Conservation (phyloP, 2,888 invertebrate species). For the Bombylius discolor region DNA sequence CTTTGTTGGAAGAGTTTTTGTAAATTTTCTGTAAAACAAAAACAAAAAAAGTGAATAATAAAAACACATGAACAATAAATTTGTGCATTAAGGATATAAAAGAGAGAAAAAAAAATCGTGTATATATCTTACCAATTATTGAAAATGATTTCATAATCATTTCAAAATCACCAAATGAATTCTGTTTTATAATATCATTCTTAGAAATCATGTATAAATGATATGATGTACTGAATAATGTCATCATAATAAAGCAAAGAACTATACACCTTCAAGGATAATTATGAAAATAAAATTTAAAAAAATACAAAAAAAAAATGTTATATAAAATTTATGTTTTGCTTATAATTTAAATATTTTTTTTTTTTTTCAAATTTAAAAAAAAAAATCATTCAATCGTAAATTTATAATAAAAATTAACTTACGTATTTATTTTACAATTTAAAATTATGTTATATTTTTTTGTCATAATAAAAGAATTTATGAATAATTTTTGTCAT, state of each 20-base stretch:
- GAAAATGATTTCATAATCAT: conserved; percentile 27
- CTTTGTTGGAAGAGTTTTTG: conserved; percentile 26
- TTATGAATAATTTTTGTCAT: too few relatives aligned
- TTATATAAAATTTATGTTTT: background rate
- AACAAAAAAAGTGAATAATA: background rate
- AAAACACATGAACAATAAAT: background rate
- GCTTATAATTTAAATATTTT: too few relatives aligned
- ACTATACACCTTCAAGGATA: conserved; percentile 38
- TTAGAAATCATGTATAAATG: conserved; percentile 34
- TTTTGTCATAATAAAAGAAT: too few relatives aligned
- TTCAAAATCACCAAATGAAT: conserved; percentile 17
- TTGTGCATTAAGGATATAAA: background rate
- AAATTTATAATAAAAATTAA: too few relatives aligned
- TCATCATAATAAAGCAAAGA: conserved; percentile 36
- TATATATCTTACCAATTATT: conserved; percentile 21
- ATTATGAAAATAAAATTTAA: background rate
- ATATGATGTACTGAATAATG: conserved; percentile 39
- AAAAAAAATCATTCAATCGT: too few relatives aligned
- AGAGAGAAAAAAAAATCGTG: background rate
- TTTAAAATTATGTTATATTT: too few relatives aligned
- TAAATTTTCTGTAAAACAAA: conserved; percentile 22
- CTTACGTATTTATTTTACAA: too few relatives aligned
- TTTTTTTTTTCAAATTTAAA: too few relatives aligned
- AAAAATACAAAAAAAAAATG: background rate
- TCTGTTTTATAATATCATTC: conserved; percentile 18